phyloP scores from a whole-genome alignment of 2,797 vertebrate genomes.

The Spinibarbus caldwelli region DNA sequence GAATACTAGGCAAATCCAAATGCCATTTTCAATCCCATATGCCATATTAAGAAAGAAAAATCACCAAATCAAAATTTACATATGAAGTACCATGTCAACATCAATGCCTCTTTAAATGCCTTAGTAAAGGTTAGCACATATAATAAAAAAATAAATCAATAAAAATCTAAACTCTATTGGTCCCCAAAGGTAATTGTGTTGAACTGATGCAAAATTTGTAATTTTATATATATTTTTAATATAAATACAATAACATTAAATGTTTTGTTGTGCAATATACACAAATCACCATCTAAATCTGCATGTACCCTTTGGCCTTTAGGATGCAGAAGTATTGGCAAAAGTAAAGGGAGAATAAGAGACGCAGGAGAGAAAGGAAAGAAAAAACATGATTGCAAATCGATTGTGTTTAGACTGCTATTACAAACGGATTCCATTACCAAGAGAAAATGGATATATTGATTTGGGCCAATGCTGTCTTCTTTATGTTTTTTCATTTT shows the following conservation, averaged over 20 bases:
- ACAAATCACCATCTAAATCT: background rate
- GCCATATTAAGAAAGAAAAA: constrained; percentile 1
- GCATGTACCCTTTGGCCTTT: background rate
- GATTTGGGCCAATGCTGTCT: constrained; percentile 45
- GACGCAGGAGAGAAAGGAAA: background rate
- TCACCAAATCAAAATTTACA: background rate
- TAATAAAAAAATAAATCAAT: background rate
- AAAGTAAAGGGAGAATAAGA: background rate
- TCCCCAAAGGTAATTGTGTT: background rate
- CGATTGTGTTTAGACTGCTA: constrained; percentile 43
- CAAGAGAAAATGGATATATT: constrained; percentile 50
- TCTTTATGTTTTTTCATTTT: constrained; percentile 44
- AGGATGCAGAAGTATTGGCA: background rate
- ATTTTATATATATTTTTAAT: background rate
- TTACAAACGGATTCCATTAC: constrained; percentile 54
- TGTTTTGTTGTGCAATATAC: background rate
- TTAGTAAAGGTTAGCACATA: background rate
- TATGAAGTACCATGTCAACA: background rate
- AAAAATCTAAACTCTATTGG: background rate
- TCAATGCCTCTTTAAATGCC: background rate
- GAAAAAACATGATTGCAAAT: constrained; percentile 45
- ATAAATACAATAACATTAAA: background rate
- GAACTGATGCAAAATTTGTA: background rate
- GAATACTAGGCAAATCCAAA: constrained; percentile 22
- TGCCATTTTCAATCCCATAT: no score